phyloP scores from a whole-genome alignment of 2,113 vertebrate species.

The Ochotona princeps region DNA sequence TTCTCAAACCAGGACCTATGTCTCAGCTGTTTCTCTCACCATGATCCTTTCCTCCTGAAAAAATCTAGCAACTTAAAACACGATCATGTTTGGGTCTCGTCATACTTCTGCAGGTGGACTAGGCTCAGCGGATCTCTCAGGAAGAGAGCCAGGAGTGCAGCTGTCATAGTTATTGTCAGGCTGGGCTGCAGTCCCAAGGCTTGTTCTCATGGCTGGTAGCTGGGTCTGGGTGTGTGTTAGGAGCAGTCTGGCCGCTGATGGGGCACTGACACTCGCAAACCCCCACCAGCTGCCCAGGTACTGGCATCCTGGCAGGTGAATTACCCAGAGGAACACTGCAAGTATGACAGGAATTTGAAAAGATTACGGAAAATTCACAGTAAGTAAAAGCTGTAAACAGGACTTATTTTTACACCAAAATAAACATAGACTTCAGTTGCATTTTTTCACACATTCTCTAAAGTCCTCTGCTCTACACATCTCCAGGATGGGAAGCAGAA shows the following conservation, averaged over 20 bases:
- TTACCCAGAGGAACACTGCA: background rate
- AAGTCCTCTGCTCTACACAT: too few relatives aligned
- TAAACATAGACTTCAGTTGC: too few relatives aligned
- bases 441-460: too few relatives aligned
- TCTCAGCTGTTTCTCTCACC: background rate
- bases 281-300: too few relatives aligned
- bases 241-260: background rate
- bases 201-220: background rate
- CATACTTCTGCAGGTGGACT: background rate
- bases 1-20: background rate
- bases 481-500: background rate
- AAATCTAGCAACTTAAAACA: background rate
- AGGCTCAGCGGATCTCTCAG: background rate
- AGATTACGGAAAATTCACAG: too few relatives aligned
- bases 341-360: background rate
- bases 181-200: background rate
- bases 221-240: background rate
- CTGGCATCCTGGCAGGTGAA: background rate
- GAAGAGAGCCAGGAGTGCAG: background rate
- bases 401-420: too few relatives aligned
- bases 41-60: background rate
- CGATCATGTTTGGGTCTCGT: background rate
- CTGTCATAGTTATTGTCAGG: background rate
- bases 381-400: too few relatives aligned
- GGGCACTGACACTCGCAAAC: too few relatives aligned